These are phyloP conservation scores for Xenopus tropicalis DNA, from an alignment of 2,113 vertebrate species.

Conservation along the genomic window UCB_Xtro_10.0 CM004445.2:106244501-106245000, in stretches of 20 bases:
- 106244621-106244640: slow-evolving; percentile 95
- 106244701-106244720: slow-evolving; percentile 84
- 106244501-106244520: slow-evolving; percentile 96
- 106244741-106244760: slow-evolving; percentile 95
- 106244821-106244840: slow-evolving; percentile 97
- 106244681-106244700: slow-evolving; percentile 66
- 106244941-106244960: slow-evolving; percentile 89
- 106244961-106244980: slow-evolving; percentile 93
- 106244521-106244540: slow-evolving; percentile 96
- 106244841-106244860: slow-evolving; percentile 93
- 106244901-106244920: slow-evolving; percentile 90
- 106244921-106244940: slow-evolving; percentile 92
- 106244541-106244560: slow-evolving; percentile 97
- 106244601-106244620: slow-evolving; percentile 95
- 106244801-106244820: slow-evolving; percentile 96
- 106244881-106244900: slow-evolving; percentile 98
- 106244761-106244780: slow-evolving; percentile 94
- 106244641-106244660: slow-evolving; percentile 98
- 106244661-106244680: slow-evolving; percentile 91
- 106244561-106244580: slow-evolving; percentile 96
- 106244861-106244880: slow-evolving; percentile 93
- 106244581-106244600: slow-evolving; percentile 95
- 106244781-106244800: slow-evolving; percentile 92
- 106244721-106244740: slow-evolving; percentile 91
- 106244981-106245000: slow-evolving; percentile 93